A percentile compares a stretch with the other conserved stretches of the same genome.
Conservation (phyloP, 2,797 vertebrate genomes). For the Nothura maculosa region DNA sequence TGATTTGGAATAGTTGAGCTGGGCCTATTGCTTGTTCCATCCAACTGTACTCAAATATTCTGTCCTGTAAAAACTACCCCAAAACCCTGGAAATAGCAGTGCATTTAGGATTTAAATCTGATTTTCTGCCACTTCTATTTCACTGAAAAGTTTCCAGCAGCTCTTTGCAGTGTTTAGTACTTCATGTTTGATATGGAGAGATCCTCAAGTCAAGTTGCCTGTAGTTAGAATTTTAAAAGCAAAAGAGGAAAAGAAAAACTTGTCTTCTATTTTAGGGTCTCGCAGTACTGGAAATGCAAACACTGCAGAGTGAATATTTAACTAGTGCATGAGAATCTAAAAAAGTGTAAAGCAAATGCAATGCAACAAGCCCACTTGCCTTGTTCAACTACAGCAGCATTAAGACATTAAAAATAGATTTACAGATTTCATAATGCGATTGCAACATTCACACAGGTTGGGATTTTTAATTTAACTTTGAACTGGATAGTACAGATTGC, state of each 20-base stretch:
- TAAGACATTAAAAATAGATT: constrained; percentile 71
- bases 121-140: not conserved
- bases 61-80: not conserved
- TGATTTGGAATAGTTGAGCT: not conserved
- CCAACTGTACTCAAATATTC: not conserved
- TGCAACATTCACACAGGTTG: constrained; percentile 71
- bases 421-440: constrained; percentile 68
- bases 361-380: constrained; percentile 1
- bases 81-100: not conserved
- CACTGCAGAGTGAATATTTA: constrained; percentile 57
- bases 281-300: constrained; percentile 70
- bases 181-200: not conserved
- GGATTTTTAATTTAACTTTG: constrained; percentile 73
- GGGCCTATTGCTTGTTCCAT: not conserved
- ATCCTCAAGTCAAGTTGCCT: not conserved
- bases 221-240: constrained; percentile 35
- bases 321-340: constrained; percentile 52
- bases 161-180: not conserved
- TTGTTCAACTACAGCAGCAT: constrained; percentile 31
- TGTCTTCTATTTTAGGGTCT: constrained; percentile 64
- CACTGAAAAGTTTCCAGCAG: not conserved
- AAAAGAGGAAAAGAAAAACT: constrained; percentile 55
- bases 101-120: not conserved
- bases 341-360: constrained; percentile 54
- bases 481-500: constrained; percentile 68